These are phyloP conservation scores for Acrocyrtus sp. DNA, from an alignment of 2,888 invertebrate species.

Conservation along the genomic window DNA sequence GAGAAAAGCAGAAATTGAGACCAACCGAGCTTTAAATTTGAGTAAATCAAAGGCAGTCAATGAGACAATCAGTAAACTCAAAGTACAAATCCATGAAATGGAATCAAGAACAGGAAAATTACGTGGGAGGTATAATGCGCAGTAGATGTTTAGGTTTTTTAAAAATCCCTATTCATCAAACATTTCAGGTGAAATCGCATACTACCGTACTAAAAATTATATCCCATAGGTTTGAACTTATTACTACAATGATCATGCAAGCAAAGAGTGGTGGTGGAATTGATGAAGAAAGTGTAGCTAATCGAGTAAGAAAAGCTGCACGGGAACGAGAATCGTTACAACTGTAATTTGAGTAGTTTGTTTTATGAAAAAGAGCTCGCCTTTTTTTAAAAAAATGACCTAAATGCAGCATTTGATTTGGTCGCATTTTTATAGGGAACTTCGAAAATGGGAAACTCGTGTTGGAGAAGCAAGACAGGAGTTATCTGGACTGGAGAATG, in stretches of 20 bases:
- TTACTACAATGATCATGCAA: constrained; percentile 39
- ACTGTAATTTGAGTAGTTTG: constrained; percentile 17
- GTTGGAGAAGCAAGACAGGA: constrained; percentile 41
- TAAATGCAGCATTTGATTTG: too few species aligned
- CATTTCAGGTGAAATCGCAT: too few species aligned
- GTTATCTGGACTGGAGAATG: constrained; percentile 42
- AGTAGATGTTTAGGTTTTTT: too few species aligned
- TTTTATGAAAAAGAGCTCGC: neutral
- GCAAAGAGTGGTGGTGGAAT: constrained; percentile 25
- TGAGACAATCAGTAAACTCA: constrained; percentile 38
- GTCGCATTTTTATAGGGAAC: too few species aligned
- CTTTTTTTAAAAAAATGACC: neutral
- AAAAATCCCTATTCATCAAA: too few species aligned
- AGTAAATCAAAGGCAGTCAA: constrained; percentile 39
- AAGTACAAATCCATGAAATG: constrained; percentile 42
- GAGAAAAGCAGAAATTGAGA: constrained; percentile 47
- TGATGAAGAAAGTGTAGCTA: constrained; percentile 32
- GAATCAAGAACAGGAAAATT: constrained; percentile 31
- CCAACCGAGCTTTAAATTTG: constrained; percentile 25
- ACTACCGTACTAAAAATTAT: too few species aligned
- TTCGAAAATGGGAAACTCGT: constrained; percentile 38
- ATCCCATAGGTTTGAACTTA: constrained; percentile 33
- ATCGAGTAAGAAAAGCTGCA: constrained; percentile 38
- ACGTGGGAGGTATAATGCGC: constrained; percentile 46
- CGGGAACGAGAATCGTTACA: constrained; percentile 47